Conservation (phyloP, 2,113 vertebrate species). For the Proterorhinus semilunaris region DNA sequence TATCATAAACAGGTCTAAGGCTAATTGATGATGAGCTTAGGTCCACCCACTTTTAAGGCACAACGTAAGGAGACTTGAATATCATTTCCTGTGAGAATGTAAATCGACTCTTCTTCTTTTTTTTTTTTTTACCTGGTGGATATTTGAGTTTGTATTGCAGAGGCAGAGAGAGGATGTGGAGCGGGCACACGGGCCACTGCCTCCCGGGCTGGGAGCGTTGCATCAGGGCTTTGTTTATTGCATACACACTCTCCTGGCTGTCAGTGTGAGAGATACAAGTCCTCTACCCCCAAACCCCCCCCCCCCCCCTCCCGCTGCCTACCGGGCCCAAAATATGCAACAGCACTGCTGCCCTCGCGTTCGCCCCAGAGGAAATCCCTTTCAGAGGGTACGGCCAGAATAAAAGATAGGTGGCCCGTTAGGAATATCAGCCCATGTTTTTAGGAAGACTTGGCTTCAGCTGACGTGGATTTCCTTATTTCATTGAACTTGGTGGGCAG, state of each 20-base stretch:
- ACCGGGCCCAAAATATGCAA: conserved; percentile 58
- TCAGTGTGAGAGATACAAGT: conserved; percentile 59
- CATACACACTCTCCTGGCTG: conserved; percentile 72
- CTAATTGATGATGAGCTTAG: too few species aligned
- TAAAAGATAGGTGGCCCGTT: too few species aligned
- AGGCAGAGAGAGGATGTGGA: conserved; percentile 23
- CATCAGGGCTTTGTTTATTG: conserved; percentile 78
- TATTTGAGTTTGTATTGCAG: not conserved
- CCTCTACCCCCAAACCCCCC: conserved; percentile 24
- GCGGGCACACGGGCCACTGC: conserved; percentile 63
- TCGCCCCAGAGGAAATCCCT: conserved; percentile 38
- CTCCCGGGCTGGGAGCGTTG: conserved; percentile 61
- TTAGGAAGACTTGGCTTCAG: too few species aligned
- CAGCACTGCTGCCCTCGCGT: conserved; percentile 51
- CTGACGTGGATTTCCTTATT: too few species aligned
- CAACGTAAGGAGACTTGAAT: too few species aligned
- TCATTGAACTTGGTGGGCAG: too few species aligned
- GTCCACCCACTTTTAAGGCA: too few species aligned
- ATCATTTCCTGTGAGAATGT: too few species aligned
- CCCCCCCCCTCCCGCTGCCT: conserved; percentile 21
- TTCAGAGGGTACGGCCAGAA: conserved; percentile 10
- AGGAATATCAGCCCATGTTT: not conserved
- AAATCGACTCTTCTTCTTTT: too few species aligned
- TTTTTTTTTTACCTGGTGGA: not conserved
- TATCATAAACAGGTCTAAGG: too few species aligned